phyloP scores from a whole-genome alignment of 2,113 vertebrate genomes.

The Nannospalax galili region DNA sequence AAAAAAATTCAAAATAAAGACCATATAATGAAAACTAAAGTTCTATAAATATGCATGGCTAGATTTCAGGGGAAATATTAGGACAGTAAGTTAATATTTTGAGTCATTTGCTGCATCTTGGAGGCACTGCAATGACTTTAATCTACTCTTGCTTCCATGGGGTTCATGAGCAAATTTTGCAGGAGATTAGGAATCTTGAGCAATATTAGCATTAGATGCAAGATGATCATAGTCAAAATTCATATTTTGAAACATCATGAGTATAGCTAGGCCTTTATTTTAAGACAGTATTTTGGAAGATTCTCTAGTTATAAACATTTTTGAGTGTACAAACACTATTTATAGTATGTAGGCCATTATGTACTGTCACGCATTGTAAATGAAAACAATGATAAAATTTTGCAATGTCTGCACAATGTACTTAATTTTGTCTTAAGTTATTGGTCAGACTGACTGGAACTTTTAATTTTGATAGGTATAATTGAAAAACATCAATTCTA shows the following conservation, averaged over 20 bases:
- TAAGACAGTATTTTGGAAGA: not conserved
- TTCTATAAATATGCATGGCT: not conserved
- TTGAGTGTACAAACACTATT: not conserved
- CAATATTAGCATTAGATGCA: constrained; percentile 49
- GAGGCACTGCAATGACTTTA: constrained; percentile 7
- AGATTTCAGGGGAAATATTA: constrained; percentile 17
- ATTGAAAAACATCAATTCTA: not conserved
- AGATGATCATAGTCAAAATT: constrained; percentile 60
- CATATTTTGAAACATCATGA: constrained; percentile 15
- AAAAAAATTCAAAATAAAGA: not conserved
- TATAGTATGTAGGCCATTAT: not conserved
- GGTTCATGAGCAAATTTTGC: constrained; percentile 25
- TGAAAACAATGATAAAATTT: not conserved
- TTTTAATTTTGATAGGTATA: constrained; percentile 10
- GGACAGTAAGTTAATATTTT: constrained; percentile 6
- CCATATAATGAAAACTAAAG: not conserved
- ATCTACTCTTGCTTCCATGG: constrained; percentile 40
- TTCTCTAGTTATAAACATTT: constrained; percentile 19
- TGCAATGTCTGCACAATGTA: not conserved
- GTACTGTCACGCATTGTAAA: not conserved
- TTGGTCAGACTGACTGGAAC: not conserved
- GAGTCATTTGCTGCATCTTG: constrained; percentile 14
- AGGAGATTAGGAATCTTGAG: constrained; percentile 58
- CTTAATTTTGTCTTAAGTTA: constrained; percentile 25
- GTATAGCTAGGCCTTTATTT: constrained; percentile 21